Base-by-base conservation (phyloP, 2,888 invertebrate species). In the Flexamia atlantica region DNA sequence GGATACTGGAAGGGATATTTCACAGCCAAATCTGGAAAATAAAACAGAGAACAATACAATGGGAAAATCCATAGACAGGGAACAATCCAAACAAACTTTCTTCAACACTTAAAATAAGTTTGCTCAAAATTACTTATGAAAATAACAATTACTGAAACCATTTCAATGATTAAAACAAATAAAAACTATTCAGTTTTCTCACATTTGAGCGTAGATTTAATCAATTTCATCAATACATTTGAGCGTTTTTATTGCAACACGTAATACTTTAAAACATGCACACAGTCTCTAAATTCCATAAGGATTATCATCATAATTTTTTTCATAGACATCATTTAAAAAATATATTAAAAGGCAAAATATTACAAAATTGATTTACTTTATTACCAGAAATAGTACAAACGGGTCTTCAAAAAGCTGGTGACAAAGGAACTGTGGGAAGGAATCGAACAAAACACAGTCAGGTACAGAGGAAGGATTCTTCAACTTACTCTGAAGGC, bases 401-500 rank as follows among this genome's bases (percentile, higher is more conserved):
- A 53, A 10, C 5, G 53, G 23, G 53, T 23, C 53, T 53, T 20
- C 5, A 53, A 20, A n/a, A 53, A 23, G 46, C 46, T 12, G 14
- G 53, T 20, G 53, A 23, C 53, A 53, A 5, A 23, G 53, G 53
- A 23, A 53, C 23, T 53, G 9, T 3, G 25, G 72, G 72, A 68
- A 68, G 68, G 68, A 68, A 36, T n/a, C 5, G 32, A 30, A 64
- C 72, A 42, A 68, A 42, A 42, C 36, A 72, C 40, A 42, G 40
- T 72, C 40, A n/a, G 5, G 20, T 23, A 36, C 4, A 20, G 32
- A n/a, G 30, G 40, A 32, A 50, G 50, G 25, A 23, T 50, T 50
- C 25, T 14, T 79, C 79, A 79, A 84, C 84, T 84, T 81, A 84
- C 84, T 82, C 68, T 40, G 70, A 14, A n/a, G 76, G 28, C 14